Evolutionary conservation across 2,113 vertebrate genomes (phyloP).

Genomic region (Aleadryas rufinucha): DNA sequence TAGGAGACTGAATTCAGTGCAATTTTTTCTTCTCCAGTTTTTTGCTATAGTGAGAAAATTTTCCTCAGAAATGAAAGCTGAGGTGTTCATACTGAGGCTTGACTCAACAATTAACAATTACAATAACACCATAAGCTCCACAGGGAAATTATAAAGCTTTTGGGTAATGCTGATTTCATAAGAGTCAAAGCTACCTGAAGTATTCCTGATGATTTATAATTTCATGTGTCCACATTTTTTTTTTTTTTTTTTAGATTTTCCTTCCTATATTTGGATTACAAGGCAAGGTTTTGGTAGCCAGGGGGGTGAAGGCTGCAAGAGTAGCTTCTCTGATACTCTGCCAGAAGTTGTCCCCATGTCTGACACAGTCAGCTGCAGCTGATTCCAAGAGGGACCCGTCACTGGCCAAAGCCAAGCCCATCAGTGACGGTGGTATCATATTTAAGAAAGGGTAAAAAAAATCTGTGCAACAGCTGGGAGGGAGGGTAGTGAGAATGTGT

Average conservation of each 20-base stretch:
- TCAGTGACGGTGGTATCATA: accelerated
- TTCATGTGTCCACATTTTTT: neutral
- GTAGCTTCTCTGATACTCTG: neutral
- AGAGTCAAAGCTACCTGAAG: neutral
- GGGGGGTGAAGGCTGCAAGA: neutral
- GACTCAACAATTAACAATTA: neutral
- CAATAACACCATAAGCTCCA: neutral
- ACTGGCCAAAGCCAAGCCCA: neutral
- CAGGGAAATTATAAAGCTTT: neutral
- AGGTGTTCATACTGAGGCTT: neutral
- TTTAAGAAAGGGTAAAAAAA: neutral
- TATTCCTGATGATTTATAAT: neutral
- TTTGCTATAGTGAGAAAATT: neutral
- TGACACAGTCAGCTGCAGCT: neutral
- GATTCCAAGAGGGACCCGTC: neutral
- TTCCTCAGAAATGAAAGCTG: neutral
- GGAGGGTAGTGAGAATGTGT: neutral
- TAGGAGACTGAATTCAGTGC: neutral
- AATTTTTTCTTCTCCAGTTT: neutral
- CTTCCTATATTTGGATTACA: accelerated
- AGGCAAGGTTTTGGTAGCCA: neutral
- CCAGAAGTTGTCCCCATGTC: neutral
- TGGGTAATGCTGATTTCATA: neutral
- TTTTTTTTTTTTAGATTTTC: neutral
- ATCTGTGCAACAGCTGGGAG: neutral